A percentile compares a stretch with the other conserved stretches of the same genome.
Conservation (phyloP, 2,797 vertebrate species). For the Darevskia nairensis region DNA sequence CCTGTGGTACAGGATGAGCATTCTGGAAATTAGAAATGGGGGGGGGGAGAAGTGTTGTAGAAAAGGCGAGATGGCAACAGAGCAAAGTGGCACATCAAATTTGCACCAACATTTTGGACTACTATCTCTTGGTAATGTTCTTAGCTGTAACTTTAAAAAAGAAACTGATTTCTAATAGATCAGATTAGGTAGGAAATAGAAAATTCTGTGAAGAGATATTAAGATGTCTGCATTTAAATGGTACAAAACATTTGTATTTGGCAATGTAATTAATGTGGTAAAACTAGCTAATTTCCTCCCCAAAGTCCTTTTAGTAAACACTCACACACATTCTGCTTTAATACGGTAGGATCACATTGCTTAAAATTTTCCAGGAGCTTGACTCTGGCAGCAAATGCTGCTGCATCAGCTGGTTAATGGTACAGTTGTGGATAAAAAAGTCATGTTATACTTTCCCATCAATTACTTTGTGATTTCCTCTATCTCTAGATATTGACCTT, state of each 20-base stretch:
- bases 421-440: neutral
- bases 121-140: neutral
- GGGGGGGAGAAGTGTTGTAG: neutral
- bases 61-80: neutral
- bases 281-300: neutral
- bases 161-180: neutral
- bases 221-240: constrained; percentile 6
- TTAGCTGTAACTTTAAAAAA: neutral
- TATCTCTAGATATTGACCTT: neutral
- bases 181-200: neutral
- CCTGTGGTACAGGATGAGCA: neutral
- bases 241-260: too few relatives aligned
- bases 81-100: neutral
- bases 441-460: neutral
- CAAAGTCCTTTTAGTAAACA: constrained; percentile 10
- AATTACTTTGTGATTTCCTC: neutral
- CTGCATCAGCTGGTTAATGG: neutral
- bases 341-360: neutral
- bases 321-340: neutral
- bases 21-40: neutral
- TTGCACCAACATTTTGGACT: neutral
- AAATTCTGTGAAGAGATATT: neutral
- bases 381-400: neutral
- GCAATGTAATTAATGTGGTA: neutral
- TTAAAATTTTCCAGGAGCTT: neutral